A percentile compares a stretch with the other conserved stretches of the same genome.
Conservation (phyloP, 2,113 vertebrate species). For the Lepisosteus osseus region DNA sequence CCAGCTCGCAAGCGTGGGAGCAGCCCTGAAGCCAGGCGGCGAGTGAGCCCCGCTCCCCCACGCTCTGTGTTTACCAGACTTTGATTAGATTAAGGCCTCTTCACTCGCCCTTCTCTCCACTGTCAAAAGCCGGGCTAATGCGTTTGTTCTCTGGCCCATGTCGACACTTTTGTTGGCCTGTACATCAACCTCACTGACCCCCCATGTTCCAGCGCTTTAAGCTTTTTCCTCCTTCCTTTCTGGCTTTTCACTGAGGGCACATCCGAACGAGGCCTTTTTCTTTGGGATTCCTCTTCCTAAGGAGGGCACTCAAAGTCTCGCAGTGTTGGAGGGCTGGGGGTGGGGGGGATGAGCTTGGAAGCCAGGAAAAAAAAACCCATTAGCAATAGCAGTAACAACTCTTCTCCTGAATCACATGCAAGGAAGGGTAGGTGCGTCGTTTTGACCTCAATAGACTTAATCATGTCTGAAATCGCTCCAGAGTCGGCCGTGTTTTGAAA, state of each 20-base stretch:
- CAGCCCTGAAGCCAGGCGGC: not conserved
- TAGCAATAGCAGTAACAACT: too few relatives aligned
- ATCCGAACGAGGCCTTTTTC: not conserved
- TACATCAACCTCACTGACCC: constrained; percentile 44
- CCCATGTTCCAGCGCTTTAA: constrained; percentile 29
- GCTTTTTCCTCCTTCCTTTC: constrained; percentile 12
- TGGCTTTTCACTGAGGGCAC: not conserved
- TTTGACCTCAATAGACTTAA: too few relatives aligned
- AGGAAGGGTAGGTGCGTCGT: too few relatives aligned
- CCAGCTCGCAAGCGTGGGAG: not conserved
- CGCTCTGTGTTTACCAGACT: constrained; percentile 28
- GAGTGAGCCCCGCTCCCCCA: not conserved
- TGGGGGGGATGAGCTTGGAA: too few relatives aligned
- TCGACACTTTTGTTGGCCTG: constrained; percentile 43
- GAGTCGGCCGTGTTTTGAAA: too few relatives aligned
- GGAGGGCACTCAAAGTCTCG: not conserved
- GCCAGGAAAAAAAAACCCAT: too few relatives aligned
- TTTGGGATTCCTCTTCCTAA: not conserved
- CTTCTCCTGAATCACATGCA: too few relatives aligned
- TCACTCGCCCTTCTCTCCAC: constrained; percentile 19
- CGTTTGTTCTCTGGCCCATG: constrained; percentile 44
- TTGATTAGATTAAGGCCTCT: constrained; percentile 26
- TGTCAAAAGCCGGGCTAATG: constrained; percentile 34
- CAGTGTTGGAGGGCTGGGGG: not conserved
- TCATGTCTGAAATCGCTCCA: too few relatives aligned